Conservation (phyloP, 2,113 vertebrate genomes). For the Solea senegalensis region DNA sequence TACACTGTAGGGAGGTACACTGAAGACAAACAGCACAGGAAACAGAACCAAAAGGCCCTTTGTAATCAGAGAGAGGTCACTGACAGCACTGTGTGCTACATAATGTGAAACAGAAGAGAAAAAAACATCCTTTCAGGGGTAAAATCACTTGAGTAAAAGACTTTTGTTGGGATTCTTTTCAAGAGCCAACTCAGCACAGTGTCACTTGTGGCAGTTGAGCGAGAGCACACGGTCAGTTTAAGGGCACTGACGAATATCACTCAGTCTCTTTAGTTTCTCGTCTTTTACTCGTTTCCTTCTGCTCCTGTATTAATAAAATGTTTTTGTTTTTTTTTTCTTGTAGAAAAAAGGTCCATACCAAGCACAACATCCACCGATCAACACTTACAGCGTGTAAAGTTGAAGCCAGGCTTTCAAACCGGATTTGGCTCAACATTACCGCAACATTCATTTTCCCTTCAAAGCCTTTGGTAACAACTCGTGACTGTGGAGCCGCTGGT, state of each 20-base stretch:
- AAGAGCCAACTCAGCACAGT: constrained; percentile 12
- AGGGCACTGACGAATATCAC: constrained; percentile 24
- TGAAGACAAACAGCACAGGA: constrained; percentile 66
- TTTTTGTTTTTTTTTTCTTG: constrained; percentile 18
- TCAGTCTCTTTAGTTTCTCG: constrained; percentile 12
- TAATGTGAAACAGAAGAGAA: constrained; percentile 29
- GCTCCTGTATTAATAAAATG: constrained; percentile 15
- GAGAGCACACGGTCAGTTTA: constrained; percentile 25
- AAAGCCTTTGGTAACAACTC: constrained; percentile 80
- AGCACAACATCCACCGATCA: constrained; percentile 62
- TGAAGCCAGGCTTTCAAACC: constrained; percentile 37
- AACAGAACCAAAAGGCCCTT: constrained; percentile 51
- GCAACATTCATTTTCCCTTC: constrained; percentile 79
- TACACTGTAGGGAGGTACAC: constrained; percentile 69
- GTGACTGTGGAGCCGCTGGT: constrained; percentile 19
- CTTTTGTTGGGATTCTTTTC: constrained; percentile 12
- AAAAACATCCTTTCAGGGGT: constrained; percentile 39
- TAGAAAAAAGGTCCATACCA: constrained; percentile 68
- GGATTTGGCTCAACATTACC: constrained; percentile 52
- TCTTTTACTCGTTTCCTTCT: constrained; percentile 29
- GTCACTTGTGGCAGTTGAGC: constrained; percentile 26
- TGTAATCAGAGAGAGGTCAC: constrained; percentile 43
- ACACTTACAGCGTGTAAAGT: constrained; percentile 46
- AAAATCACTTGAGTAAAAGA: constrained; percentile 37
- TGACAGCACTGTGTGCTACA: constrained; percentile 48